A percentile compares a stretch with the other conserved stretches of the same genome.
phyloP scores from a whole-genome alignment of 1,140 invertebrate genomes.

The Bombyx mandarina region DNA sequence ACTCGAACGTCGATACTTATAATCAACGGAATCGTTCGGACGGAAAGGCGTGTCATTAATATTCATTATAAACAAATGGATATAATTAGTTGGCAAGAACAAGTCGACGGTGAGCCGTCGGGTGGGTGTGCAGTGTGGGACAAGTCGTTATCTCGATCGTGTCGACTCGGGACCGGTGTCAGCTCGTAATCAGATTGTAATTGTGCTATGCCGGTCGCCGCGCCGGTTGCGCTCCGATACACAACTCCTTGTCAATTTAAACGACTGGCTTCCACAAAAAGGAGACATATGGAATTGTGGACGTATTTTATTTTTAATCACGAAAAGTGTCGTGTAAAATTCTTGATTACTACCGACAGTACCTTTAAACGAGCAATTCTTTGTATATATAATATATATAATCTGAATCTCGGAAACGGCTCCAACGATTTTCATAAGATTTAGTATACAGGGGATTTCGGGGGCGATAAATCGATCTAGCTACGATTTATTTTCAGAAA shows the following conservation, averaged over 20 bases:
- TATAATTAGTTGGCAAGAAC: slow-evolving; percentile 57
- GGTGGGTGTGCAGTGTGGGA: slow-evolving; percentile 45
- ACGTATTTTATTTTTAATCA: slow-evolving; percentile 1
- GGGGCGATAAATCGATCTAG: no score
- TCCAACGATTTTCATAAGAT: no score
- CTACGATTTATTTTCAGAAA: no score
- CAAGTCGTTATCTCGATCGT: slow-evolving; percentile 49
- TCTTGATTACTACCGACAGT: no score
- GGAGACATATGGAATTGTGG: background rate
- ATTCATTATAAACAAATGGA: slow-evolving; percentile 64
- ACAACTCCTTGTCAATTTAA: slow-evolving; percentile 33
- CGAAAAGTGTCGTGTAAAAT: background rate
- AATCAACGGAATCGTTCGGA: slow-evolving; percentile 34
- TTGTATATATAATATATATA: background rate
- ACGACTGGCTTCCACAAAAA: slow-evolving; percentile 9
- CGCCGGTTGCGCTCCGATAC: slow-evolving; percentile 24
- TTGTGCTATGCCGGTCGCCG: slow-evolving; percentile 36
- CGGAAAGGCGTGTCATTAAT: slow-evolving; percentile 42
- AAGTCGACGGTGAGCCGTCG: slow-evolving; percentile 39
- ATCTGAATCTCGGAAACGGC: no score
- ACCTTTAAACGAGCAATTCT: no score
- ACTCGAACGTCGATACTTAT: slow-evolving; percentile 32
- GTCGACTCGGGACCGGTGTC: slow-evolving; percentile 28
- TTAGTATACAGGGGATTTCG: no score
- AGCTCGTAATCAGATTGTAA: slow-evolving; percentile 50